A percentile compares a stretch with the other conserved stretches of the same genome.
Evolutionary conservation across 1,140 invertebrate species (phyloP).

Genomic region (Brachionus rotundiformis): DNA sequence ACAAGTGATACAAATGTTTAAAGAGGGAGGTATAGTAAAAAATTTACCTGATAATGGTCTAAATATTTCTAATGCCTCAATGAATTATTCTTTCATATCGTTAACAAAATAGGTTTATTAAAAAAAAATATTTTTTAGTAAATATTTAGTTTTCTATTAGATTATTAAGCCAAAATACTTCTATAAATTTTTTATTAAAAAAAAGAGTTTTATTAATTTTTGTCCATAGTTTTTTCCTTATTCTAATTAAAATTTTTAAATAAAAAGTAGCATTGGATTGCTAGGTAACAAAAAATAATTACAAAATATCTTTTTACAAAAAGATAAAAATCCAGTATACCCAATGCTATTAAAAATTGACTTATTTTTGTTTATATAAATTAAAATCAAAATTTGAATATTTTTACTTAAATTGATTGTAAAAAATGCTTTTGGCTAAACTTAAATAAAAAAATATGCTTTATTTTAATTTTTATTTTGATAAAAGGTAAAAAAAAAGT

Average conservation of each 20-base stretch:
- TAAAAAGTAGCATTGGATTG: too few species aligned
- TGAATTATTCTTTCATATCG: neutral
- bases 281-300: neutral
- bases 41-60: neutral
- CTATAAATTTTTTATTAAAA: neutral
- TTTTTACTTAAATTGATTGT: neutral
- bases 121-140: neutral
- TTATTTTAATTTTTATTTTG: neutral
- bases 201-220: neutral
- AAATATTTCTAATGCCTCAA: neutral
- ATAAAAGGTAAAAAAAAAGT: neutral
- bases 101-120: neutral
- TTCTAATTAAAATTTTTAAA: too few species aligned
- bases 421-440: neutral
- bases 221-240: too few species aligned
- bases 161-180: neutral
- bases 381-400: neutral
- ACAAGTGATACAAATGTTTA: neutral
- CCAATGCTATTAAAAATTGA: neutral
- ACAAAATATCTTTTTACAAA: too few species aligned
- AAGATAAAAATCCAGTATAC: too few species aligned
- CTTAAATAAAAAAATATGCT: neutral
- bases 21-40: neutral
- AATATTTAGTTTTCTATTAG: slow-evolving; percentile 1
- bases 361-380: neutral